These are phyloP conservation scores for Euplexia lucipara DNA, from an alignment of 2,888 invertebrate genomes.

Conservation along the genomic window DNA sequence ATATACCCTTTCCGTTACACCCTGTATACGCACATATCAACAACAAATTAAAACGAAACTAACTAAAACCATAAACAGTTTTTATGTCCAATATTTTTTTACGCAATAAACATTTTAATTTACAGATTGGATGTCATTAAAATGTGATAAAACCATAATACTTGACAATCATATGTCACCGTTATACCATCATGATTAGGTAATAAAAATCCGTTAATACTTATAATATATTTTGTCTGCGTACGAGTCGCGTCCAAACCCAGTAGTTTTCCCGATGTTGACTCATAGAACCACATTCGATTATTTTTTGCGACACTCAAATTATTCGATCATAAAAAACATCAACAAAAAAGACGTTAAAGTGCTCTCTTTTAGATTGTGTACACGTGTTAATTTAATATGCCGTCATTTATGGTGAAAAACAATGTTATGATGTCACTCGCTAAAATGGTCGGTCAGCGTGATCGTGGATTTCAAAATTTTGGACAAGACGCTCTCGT, in stretches of 20 bases:
- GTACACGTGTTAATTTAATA: conserved; percentile 81
- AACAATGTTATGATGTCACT: conserved; percentile 82
- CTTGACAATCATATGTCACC: conserved; percentile 38
- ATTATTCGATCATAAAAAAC: conserved; percentile 69
- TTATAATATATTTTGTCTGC: conserved; percentile 49
- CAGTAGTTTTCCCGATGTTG: conserved; percentile 64
- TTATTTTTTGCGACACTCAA: conserved; percentile 66
- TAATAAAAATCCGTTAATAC: conserved; percentile 56
- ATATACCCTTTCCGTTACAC: no score
- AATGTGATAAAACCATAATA: conserved; percentile 24
- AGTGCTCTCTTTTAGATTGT: conserved; percentile 82
- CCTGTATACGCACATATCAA: conserved; percentile 1
- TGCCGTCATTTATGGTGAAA: conserved; percentile 80
- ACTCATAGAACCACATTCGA: conserved; percentile 67
- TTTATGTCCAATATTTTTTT: conserved; percentile 14
- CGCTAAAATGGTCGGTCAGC: conserved; percentile 67
- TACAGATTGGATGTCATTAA: conserved; percentile 13
- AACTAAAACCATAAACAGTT: neutral
- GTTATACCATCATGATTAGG: conserved; percentile 40
- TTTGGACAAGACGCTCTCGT: conserved; percentile 56
- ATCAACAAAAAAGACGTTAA: conserved; percentile 64
- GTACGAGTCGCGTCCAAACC: conserved; percentile 45
- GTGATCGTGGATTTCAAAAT: conserved; percentile 58
- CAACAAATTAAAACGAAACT: neutral
- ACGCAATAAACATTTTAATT: conserved; percentile 6